These are phyloP conservation scores for Falco punctatus DNA, from an alignment of 2,113 vertebrate genomes.

Conservation along the genomic window DNA sequence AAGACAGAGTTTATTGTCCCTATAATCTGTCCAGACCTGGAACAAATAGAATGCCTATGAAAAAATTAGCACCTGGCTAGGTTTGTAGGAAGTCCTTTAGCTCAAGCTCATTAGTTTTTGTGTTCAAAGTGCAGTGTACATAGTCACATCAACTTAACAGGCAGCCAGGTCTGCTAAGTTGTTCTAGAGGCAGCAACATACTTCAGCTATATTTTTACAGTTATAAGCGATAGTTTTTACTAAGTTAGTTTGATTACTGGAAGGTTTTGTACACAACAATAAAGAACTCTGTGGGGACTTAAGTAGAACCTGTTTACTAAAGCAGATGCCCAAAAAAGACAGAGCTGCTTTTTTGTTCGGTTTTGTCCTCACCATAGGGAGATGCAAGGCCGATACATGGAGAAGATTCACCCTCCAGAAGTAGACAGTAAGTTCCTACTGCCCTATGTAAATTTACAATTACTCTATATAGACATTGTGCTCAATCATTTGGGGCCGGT, in stretches of 20 bases:
- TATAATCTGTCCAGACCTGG: not conserved
- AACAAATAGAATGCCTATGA: not conserved
- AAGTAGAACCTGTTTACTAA: not conserved
- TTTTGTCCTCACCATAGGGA: not conserved
- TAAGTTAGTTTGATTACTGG: not conserved
- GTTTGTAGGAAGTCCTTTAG: not conserved
- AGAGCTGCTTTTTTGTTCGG: not conserved
- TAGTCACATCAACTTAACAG: not conserved
- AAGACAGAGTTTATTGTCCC: not conserved
- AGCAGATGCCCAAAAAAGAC: not conserved
- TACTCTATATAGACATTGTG: not conserved
- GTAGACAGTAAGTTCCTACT: not conserved
- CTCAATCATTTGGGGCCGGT: not conserved
- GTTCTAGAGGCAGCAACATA: not conserved
- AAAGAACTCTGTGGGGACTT: not conserved
- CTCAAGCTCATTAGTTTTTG: not conserved
- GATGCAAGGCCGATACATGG: fast-evolving
- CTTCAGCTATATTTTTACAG: not conserved
- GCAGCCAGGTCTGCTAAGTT: not conserved
- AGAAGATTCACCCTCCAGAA: not conserved
- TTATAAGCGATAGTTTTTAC: not conserved
- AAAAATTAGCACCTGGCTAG: not conserved
- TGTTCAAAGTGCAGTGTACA: not conserved
- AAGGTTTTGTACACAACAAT: not conserved
- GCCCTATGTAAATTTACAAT: not conserved